These are phyloP conservation scores for Australoheros facetus DNA, from an alignment of 2,797 vertebrate genomes.

Conservation along the genomic window DNA sequence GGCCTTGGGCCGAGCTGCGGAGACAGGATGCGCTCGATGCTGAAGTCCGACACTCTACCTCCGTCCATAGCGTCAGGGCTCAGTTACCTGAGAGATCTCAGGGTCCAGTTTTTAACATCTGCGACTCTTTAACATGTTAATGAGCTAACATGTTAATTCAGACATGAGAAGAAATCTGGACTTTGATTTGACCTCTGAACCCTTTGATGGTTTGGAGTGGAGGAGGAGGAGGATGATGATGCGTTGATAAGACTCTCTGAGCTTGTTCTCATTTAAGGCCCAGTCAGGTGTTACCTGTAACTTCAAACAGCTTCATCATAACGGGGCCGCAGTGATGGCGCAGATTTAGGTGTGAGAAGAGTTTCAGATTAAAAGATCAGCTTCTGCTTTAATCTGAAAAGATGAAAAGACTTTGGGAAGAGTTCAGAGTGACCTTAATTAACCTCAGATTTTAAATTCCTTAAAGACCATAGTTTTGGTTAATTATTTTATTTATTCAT, in stretches of 20 bases:
- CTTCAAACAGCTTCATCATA: background rate
- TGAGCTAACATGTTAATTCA: background rate
- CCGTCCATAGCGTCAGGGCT: constrained; percentile 51
- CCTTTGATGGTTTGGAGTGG: background rate
- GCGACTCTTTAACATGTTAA: background rate
- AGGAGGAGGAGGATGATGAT: background rate
- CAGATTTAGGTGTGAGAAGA: background rate
- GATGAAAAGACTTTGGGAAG: background rate
- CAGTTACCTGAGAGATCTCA: background rate
- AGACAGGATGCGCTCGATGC: constrained; percentile 78
- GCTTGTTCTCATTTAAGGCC: too few species aligned
- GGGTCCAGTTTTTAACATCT: background rate
- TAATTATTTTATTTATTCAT: too few species aligned
- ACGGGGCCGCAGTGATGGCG: background rate
- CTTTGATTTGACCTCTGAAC: constrained; percentile 14
- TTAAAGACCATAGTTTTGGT: background rate
- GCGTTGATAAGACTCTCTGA: background rate
- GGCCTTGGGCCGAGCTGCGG: constrained; percentile 41
- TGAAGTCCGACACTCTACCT: constrained; percentile 72
- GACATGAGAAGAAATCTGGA: background rate
- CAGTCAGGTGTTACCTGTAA: background rate
- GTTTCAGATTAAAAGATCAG: background rate
- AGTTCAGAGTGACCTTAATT: background rate
- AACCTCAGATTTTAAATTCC: background rate
- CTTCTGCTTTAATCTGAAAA: background rate